Evolutionary conservation across 2,113 vertebrate genomes (phyloP).

Genomic region (Opisthocomus hoazin): DNA sequence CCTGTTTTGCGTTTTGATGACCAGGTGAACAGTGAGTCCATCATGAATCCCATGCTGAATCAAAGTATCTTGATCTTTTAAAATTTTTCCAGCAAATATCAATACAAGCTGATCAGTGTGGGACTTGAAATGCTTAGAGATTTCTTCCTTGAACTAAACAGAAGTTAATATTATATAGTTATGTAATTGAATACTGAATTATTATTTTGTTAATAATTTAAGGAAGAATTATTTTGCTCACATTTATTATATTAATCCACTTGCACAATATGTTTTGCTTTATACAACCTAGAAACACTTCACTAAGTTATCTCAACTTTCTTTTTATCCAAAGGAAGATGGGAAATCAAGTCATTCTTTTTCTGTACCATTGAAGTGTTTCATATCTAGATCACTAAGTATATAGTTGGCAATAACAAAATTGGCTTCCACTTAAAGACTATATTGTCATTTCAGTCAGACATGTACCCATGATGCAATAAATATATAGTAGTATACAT

Average conservation of each 20-base stretch:
- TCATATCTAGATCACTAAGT: neutral
- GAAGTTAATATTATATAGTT: neutral
- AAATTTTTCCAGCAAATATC: constrained; percentile 82
- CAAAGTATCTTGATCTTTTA: constrained; percentile 80
- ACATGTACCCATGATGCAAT: neutral
- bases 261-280: neutral
- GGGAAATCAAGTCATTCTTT: neutral
- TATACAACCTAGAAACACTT: neutral
- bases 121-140: constrained; percentile 78
- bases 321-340: neutral
- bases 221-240: neutral
- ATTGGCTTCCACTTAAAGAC: neutral
- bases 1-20: constrained; percentile 81
- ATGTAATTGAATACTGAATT: neutral
- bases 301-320: neutral
- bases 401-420: neutral
- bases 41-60: constrained; percentile 80
- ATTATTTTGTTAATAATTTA: neutral
- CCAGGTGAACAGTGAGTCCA: constrained; percentile 79
- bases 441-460: neutral
- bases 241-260: neutral
- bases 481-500: neutral
- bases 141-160: constrained; percentile 79
- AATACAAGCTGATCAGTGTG: constrained; percentile 77
- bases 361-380: neutral